A percentile compares a stretch with the other conserved stretches of the same genome.
These are phyloP conservation scores for Nymphalis io DNA, from an alignment of 1,140 invertebrate genomes.

Conservation along the genomic window DNA sequence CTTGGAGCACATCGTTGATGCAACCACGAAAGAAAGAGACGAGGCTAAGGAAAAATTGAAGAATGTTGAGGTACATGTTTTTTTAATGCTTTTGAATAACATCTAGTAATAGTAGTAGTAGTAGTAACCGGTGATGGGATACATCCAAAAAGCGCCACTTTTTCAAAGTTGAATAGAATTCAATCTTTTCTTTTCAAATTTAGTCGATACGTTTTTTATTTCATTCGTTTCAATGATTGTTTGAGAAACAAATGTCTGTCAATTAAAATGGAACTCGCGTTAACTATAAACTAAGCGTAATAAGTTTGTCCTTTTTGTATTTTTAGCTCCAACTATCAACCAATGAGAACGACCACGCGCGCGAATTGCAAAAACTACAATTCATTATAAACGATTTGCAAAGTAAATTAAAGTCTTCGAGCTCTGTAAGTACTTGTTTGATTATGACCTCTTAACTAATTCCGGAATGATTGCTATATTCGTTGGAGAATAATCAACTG, in stretches of 20 bases:
- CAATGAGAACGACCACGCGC: conserved; percentile 45
- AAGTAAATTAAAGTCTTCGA: conserved; percentile 43
- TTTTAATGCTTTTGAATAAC: no score
- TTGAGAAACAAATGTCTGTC: no score
- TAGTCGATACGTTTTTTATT: no score
- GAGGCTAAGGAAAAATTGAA: conserved; percentile 63
- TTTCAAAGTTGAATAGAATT: no score
- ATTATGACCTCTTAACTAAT: not conserved
- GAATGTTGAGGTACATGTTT: conserved; percentile 47
- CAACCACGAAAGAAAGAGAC: conserved; percentile 63
- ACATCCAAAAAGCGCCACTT: no score
- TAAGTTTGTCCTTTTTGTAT: conserved; percentile 11
- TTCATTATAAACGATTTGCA: conserved; percentile 51
- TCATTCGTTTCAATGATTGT: no score
- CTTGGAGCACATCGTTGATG: conserved; percentile 65
- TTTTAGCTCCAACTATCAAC: conserved; percentile 51
- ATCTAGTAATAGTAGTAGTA: no score
- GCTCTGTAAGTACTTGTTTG: conserved; percentile 40
- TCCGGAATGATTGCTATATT: not conserved
- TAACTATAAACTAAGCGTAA: no score
- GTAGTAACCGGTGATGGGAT: no score
- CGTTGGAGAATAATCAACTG: no score
- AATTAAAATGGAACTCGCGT: no score
- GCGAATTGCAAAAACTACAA: conserved; percentile 48
- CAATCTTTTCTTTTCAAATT: no score